A percentile compares a stretch with the other conserved stretches of the same genome.
phyloP scores from a whole-genome alignment of 2,888 invertebrate species.

The Gryllus longicercus region DNA sequence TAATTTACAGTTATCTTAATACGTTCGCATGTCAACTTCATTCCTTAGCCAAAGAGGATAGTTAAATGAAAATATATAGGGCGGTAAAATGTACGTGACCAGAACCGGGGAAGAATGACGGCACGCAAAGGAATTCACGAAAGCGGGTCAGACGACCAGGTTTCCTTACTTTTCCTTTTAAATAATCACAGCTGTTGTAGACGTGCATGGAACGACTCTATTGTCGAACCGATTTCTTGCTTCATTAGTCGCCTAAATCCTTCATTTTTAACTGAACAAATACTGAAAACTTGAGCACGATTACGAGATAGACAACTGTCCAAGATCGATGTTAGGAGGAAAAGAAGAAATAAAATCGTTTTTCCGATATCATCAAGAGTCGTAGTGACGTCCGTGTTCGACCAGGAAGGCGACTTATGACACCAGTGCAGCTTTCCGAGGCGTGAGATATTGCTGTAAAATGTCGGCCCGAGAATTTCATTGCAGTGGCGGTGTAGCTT shows the following conservation, averaged over 20 bases:
- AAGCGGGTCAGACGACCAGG: background rate
- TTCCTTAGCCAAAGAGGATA: background rate
- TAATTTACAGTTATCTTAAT: too few relatives aligned
- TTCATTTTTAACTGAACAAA: too few relatives aligned
- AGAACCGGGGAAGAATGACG: background rate
- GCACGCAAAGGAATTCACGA: conserved; percentile 5
- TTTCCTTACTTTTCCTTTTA: conserved; percentile 2
- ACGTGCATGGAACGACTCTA: too few relatives aligned
- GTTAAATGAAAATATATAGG: conserved; percentile 1
- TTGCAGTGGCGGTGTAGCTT: background rate
- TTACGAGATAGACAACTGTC: too few relatives aligned
- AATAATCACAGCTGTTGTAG: background rate
- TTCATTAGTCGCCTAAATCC: too few relatives aligned
- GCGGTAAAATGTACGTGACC: background rate
- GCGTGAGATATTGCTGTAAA: conserved; percentile 3
- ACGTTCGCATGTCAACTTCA: too few relatives aligned
- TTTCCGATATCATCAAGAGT: too few relatives aligned
- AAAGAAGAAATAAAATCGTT: too few relatives aligned
- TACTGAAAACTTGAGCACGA: too few relatives aligned
- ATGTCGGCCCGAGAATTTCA: background rate
- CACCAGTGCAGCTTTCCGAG: background rate
- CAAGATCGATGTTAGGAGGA: too few relatives aligned
- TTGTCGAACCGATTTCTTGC: too few relatives aligned
- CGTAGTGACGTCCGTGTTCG: too few relatives aligned
- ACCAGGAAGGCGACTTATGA: background rate